Conservation (phyloP, 1,140 invertebrate species). For the Drosophila sproati region DNA sequence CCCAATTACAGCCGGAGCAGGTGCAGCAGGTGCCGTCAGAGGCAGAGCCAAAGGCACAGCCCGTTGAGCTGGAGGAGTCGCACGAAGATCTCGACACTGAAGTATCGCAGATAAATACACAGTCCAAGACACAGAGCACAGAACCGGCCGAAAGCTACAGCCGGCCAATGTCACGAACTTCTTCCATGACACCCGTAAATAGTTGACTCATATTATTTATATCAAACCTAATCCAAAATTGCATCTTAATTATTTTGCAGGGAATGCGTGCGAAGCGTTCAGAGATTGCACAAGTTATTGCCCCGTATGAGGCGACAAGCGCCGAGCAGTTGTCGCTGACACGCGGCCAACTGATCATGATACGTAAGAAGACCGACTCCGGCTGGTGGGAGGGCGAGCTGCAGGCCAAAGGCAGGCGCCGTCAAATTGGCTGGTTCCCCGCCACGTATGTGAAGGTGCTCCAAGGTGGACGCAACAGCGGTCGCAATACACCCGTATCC, state of each 20-base stretch:
- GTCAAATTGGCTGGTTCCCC: slow-evolving; percentile 98
- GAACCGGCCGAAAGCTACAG: slow-evolving; percentile 82
- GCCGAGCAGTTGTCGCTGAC: slow-evolving; percentile 95
- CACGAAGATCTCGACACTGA: slow-evolving; percentile 84
- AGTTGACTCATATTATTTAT: slow-evolving; percentile 54
- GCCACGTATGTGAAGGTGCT: slow-evolving; percentile 97
- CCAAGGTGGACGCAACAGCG: slow-evolving; percentile 88
- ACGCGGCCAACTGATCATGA: slow-evolving; percentile 97
- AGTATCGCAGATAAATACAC: slow-evolving; percentile 84
- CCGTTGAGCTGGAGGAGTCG: slow-evolving; percentile 65
- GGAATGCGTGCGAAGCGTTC: slow-evolving; percentile 89
- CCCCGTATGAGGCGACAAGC: slow-evolving; percentile 94
- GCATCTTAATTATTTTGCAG: slow-evolving; percentile 45
- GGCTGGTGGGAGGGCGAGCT: slow-evolving; percentile 99
- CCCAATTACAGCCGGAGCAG: slow-evolving; percentile 23
- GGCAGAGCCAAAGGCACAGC: slow-evolving; percentile 34
- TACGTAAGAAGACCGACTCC: slow-evolving; percentile 97
- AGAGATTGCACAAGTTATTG: slow-evolving; percentile 95
- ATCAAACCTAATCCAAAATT: slow-evolving; percentile 9
- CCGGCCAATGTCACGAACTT: slow-evolving; percentile 84
- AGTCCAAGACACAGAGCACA: slow-evolving; percentile 76
- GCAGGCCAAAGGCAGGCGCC: slow-evolving; percentile 97
- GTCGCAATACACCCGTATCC: slow-evolving; percentile 89
- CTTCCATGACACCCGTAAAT: slow-evolving; percentile 85
- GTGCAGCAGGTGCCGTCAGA: background rate